Conservation (phyloP, 1,140 invertebrate genomes). For the Lutraria rhynchaena region DNA sequence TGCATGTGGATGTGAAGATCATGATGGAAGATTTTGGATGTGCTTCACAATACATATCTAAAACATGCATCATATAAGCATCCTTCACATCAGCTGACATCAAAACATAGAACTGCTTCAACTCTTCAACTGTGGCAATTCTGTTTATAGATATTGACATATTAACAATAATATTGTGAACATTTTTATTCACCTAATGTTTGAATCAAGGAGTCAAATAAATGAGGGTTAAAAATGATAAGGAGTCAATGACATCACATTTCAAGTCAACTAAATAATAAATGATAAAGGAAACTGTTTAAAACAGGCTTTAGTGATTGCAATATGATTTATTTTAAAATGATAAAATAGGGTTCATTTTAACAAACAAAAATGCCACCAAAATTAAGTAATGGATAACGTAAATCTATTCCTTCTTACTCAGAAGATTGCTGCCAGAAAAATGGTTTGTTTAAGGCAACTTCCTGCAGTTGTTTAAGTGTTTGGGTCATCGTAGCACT, state of each 20-base stretch:
- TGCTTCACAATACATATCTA: conserved; percentile 89
- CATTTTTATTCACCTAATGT: no score
- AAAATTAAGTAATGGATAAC: no score
- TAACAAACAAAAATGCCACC: no score
- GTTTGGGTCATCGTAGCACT: conserved; percentile 82
- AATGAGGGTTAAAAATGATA: no score
- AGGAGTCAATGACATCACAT: no score
- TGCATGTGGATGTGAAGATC: conserved; percentile 97
- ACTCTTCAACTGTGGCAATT: conserved; percentile 91
- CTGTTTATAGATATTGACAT: conserved; percentile 58
- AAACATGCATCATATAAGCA: conserved; percentile 94
- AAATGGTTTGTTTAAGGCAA: conserved; percentile 79
- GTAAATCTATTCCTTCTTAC: conserved; percentile 73
- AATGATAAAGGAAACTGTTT: no score
- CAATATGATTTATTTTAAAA: no score
- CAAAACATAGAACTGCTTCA: conserved; percentile 95
- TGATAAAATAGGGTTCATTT: no score
- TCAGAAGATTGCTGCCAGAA: conserved; percentile 77
- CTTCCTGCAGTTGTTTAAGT: conserved; percentile 76
- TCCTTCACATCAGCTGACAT: conserved; percentile 95
- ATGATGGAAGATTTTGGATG: conserved; percentile 92
- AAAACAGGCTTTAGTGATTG: no score
- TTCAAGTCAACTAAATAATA: no score
- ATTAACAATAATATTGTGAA: no score
- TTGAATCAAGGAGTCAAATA: no score